These are phyloP conservation scores for Hafferia zeledoni DNA, from an alignment of 2,797 vertebrate species.

Conservation along the genomic window DNA sequence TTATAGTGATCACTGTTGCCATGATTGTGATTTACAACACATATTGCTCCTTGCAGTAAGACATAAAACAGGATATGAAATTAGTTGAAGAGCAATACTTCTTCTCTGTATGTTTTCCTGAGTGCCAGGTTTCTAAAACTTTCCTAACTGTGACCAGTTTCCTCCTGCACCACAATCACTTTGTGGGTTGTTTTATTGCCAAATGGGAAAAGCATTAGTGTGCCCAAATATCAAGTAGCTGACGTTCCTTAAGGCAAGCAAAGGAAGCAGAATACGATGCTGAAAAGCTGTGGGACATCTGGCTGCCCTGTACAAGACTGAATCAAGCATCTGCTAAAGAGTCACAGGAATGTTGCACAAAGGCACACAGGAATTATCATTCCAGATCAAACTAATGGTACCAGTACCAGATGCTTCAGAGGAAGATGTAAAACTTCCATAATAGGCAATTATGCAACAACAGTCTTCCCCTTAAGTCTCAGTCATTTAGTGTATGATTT, in stretches of 20 bases:
- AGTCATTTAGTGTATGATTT: constrained; percentile 32
- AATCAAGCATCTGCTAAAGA: constrained; percentile 56
- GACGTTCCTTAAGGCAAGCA: neutral
- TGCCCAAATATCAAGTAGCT: neutral
- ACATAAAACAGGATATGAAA: constrained; percentile 25
- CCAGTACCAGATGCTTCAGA: constrained; percentile 60
- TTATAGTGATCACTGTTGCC: neutral
- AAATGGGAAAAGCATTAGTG: neutral
- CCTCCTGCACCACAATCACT: neutral
- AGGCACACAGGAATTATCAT: neutral
- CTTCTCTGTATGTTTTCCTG: neutral
- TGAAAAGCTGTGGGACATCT: constrained; percentile 54
- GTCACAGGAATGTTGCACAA: constrained; percentile 37
- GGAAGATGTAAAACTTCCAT: constrained; percentile 51
- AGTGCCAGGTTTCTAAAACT: neutral
- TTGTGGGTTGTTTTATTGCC: neutral
- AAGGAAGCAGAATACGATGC: neutral
- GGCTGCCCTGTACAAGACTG: constrained; percentile 19
- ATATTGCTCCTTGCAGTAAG: neutral
- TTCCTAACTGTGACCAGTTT: neutral
- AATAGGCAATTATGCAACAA: constrained; percentile 52
- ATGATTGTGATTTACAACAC: constrained; percentile 5
- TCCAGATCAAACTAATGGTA: constrained; percentile 54
- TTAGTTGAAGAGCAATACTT: neutral
- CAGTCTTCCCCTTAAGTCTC: constrained; percentile 14